These are phyloP conservation scores for Zonotrichia albicollis DNA, from an alignment of 2,797 vertebrate genomes.

Conservation along the genomic window DNA sequence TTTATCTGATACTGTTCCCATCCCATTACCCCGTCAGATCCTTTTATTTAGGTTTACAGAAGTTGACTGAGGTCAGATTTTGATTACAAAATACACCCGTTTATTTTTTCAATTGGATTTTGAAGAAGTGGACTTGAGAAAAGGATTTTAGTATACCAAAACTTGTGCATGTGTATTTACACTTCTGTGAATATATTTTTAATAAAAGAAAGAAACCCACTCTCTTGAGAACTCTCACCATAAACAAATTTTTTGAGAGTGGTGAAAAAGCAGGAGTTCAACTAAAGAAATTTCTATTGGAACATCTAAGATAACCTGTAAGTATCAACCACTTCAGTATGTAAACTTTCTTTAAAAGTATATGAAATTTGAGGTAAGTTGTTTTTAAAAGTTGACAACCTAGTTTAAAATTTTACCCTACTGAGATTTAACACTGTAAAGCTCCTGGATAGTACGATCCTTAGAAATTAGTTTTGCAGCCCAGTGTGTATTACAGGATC, in stretches of 20 bases:
- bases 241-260: slow-evolving; percentile 37
- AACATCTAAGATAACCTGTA: slow-evolving; percentile 80
- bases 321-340: slow-evolving; percentile 78
- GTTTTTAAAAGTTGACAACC: slow-evolving; percentile 39
- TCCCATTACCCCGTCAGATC: slow-evolving; percentile 48
- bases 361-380: slow-evolving; percentile 83
- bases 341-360: slow-evolving; percentile 76
- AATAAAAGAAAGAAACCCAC: background rate
- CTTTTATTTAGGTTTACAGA: slow-evolving; percentile 48
- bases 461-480: slow-evolving; percentile 54
- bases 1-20: slow-evolving; percentile 54
- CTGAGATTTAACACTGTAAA: slow-evolving; percentile 31
- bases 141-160: slow-evolving; percentile 42
- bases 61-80: slow-evolving; percentile 52
- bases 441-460: background rate
- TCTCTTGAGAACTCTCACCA: slow-evolving; percentile 21
- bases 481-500: slow-evolving; percentile 37
- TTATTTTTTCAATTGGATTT: slow-evolving; percentile 57
- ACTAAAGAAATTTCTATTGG: slow-evolving; percentile 75
- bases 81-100: slow-evolving; percentile 22
- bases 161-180: background rate
- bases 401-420: slow-evolving; percentile 49
- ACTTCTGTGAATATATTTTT: background rate
- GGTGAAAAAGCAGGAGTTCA: slow-evolving; percentile 56
- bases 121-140: slow-evolving; percentile 46